Evolutionary conservation across 2,888 invertebrate genomes (phyloP).

Genomic region (Pseudanteris insignis): DNA sequence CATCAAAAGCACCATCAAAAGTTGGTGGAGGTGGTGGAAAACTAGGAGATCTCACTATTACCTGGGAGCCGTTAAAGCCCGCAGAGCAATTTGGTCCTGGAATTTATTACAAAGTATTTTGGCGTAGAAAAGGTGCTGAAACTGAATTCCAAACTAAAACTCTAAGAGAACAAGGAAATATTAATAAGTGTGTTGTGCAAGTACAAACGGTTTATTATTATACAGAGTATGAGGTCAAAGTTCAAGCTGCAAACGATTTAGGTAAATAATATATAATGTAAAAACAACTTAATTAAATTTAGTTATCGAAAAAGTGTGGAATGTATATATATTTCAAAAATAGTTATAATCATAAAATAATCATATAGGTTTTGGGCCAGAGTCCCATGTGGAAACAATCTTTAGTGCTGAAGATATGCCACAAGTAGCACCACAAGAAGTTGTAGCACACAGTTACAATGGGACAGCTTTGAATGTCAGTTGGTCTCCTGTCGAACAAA

Average conservation of each 20-base stretch:
- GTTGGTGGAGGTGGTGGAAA: conserved; percentile 95
- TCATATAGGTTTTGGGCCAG: conserved; percentile 73
- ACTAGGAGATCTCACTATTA: conserved; percentile 91
- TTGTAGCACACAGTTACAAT: conserved; percentile 82
- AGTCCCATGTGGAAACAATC: conserved; percentile 78
- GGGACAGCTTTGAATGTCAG: conserved; percentile 92
- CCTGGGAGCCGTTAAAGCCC: conserved; percentile 81
- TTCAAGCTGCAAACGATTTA: conserved; percentile 82
- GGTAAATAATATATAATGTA: conserved; percentile 70
- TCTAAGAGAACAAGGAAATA: conserved; percentile 79
- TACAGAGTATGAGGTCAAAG: conserved; percentile 85
- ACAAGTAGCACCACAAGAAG: conserved; percentile 82
- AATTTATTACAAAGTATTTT: conserved; percentile 90
- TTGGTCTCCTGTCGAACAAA: conserved; percentile 88
- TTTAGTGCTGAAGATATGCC: conserved; percentile 94
- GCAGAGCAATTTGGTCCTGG: conserved; percentile 89
- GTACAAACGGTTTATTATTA: conserved; percentile 80
- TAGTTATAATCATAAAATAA: no score
- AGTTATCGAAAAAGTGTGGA: no score
- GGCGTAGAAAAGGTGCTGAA: conserved; percentile 78
- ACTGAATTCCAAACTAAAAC: conserved; percentile 79
- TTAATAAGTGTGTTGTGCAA: conserved; percentile 81
- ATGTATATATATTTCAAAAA: background rate
- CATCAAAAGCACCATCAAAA: conserved; percentile 81
- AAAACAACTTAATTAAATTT: conserved; percentile 2